A percentile compares a stretch with the other conserved stretches of the same genome.
These are phyloP conservation scores for Cyprinodon brontotheroides DNA, from an alignment of 2,113 vertebrate genomes.

Conservation along the genomic window DNA sequence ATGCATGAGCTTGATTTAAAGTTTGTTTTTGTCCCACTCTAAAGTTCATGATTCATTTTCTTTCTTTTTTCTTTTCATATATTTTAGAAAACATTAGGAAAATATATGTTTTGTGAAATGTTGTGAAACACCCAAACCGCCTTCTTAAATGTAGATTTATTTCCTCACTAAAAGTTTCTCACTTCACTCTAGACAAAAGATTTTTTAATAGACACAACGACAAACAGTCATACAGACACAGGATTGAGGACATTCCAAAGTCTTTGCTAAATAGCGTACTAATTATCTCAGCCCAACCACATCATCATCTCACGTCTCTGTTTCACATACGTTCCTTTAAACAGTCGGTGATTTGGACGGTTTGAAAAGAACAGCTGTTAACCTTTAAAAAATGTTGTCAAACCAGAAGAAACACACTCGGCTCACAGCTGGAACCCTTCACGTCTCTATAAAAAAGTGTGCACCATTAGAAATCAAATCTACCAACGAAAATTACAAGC, in stretches of 20 bases:
- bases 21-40: neutral
- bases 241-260: neutral
- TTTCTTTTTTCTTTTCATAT: neutral
- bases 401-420: neutral
- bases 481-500: slow-evolving; percentile 9
- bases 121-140: neutral
- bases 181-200: neutral
- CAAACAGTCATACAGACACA: neutral
- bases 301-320: neutral
- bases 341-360: neutral
- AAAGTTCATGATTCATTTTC: neutral
- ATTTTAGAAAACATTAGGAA: neutral
- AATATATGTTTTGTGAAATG: neutral
- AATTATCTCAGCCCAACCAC: neutral
- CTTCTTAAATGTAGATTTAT: neutral
- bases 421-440: slow-evolving; percentile 19
- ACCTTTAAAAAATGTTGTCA: slow-evolving; percentile 7
- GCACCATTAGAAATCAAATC: slow-evolving; percentile 1
- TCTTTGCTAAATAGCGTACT: neutral
- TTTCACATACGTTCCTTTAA: neutral
- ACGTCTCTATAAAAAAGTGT: neutral
- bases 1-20: neutral
- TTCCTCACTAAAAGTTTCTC: neutral
- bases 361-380: neutral
- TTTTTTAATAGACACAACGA: neutral